phyloP scores from a whole-genome alignment of 2,888 invertebrate species.

The Blomia tropicalis region DNA sequence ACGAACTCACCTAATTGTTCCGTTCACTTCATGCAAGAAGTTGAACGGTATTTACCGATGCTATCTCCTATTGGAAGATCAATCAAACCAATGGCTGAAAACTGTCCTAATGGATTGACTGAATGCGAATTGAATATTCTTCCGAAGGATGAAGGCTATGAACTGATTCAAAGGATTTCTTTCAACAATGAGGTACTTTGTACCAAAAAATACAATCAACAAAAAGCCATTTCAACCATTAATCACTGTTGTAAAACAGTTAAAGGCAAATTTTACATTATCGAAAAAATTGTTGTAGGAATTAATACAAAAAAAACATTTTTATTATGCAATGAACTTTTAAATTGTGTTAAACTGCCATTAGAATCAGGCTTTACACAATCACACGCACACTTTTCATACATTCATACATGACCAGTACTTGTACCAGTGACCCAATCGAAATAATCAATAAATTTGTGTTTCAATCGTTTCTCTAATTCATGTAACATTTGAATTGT shows the following conservation, averaged over 20 bases:
- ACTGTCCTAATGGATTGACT: too few species aligned
- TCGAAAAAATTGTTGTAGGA: background rate
- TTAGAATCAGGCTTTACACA: background rate
- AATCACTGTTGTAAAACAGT: background rate
- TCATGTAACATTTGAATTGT: conserved; percentile 60
- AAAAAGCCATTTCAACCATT: background rate
- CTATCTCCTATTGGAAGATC: too few species aligned
- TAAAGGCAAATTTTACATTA: background rate
- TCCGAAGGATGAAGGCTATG: too few species aligned
- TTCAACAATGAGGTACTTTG: background rate
- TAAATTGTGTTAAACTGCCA: too few species aligned
- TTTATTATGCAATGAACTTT: background rate
- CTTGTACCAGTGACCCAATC: conserved; percentile 85
- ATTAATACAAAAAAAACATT: background rate
- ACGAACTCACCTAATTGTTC: too few species aligned
- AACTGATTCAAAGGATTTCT: too few species aligned
- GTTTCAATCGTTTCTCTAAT: conserved; percentile 48
- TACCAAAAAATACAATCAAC: background rate
- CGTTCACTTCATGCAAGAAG: too few species aligned
- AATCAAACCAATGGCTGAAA: too few species aligned
- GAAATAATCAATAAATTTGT: conserved; percentile 49
- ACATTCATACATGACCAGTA: conserved; percentile 46
- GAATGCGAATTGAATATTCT: too few species aligned
- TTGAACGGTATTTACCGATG: too few species aligned
- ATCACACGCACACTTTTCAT: background rate